Evolutionary conservation across 2,797 vertebrate genomes (phyloP).

Genomic region (Emys orbicularis): DNA sequence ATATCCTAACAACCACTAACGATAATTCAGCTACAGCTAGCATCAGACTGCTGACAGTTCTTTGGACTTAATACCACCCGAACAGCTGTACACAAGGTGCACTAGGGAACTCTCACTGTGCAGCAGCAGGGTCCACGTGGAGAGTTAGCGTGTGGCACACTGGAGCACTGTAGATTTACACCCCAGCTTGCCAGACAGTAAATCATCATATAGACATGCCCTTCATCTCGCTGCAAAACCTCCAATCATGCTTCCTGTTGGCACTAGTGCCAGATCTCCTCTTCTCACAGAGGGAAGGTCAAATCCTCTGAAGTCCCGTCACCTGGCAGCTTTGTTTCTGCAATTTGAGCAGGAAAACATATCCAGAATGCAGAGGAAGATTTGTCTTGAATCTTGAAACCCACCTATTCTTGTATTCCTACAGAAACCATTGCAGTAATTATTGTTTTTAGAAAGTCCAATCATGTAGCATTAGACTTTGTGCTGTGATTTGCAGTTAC

Average conservation of each 20-base stretch:
- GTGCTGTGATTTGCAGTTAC: constrained; percentile 41
- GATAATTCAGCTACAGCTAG: neutral
- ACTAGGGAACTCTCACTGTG: neutral
- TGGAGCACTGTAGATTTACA: neutral
- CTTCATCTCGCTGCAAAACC: neutral
- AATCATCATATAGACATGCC: neutral
- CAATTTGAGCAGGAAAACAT: constrained; percentile 21
- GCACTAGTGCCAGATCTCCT: neutral
- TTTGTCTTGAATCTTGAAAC: neutral
- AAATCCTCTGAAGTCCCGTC: constrained; percentile 33
- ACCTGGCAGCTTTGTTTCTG: constrained; percentile 22
- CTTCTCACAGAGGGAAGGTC: constrained; percentile 14
- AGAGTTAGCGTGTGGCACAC: neutral
- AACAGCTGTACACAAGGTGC: neutral
- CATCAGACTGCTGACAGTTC: neutral
- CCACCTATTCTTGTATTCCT: neutral
- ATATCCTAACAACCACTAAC: neutral
- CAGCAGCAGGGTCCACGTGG: neutral
- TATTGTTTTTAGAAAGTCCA: constrained; percentile 24
- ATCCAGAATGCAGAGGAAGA: constrained; percentile 40
- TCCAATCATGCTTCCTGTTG: neutral
- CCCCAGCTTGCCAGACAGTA: neutral
- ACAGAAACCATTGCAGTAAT: neutral
- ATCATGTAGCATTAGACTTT: neutral
- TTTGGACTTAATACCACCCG: neutral